phyloP scores from a whole-genome alignment of 2,113 vertebrate species.

The Eira barbara region DNA sequence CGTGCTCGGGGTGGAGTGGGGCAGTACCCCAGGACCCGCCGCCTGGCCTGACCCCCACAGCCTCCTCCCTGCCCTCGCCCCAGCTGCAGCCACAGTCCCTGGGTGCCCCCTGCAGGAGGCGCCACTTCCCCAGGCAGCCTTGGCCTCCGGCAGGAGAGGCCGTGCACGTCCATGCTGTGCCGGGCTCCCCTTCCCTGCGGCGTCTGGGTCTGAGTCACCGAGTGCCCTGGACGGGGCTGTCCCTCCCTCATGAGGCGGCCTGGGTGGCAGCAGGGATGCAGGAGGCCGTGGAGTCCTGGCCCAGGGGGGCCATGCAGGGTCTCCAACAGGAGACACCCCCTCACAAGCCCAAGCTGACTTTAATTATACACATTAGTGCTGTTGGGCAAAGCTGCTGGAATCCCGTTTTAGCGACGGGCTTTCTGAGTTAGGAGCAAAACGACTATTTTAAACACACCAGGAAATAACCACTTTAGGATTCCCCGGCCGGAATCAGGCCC shows the following conservation, averaged over 20 bases:
- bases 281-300: background rate
- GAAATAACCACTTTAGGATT: background rate
- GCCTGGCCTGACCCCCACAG: fast-evolving
- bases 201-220: background rate
- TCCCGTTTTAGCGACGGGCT: background rate
- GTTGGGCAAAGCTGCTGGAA: background rate
- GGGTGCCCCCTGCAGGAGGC: background rate
- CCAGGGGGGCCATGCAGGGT: fast-evolving
- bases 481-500: background rate
- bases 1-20: too few species aligned
- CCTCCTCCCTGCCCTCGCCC: background rate
- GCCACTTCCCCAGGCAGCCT: background rate
- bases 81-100: background rate
- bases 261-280: fast-evolving
- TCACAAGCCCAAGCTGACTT: background rate
- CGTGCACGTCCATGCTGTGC: fast-evolving
- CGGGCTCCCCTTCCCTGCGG: background rate
- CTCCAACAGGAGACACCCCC: background rate
- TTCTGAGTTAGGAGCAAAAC: background rate
- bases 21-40: fast-evolving
- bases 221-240: background rate
- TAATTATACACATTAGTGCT: fast-evolving
- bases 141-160: background rate
- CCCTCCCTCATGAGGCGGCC: background rate
- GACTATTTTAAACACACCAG: background rate